These are phyloP conservation scores for Ditylenchus dipsaci DNA, from an alignment of 1,140 invertebrate genomes.

Conservation along the genomic window DNA sequence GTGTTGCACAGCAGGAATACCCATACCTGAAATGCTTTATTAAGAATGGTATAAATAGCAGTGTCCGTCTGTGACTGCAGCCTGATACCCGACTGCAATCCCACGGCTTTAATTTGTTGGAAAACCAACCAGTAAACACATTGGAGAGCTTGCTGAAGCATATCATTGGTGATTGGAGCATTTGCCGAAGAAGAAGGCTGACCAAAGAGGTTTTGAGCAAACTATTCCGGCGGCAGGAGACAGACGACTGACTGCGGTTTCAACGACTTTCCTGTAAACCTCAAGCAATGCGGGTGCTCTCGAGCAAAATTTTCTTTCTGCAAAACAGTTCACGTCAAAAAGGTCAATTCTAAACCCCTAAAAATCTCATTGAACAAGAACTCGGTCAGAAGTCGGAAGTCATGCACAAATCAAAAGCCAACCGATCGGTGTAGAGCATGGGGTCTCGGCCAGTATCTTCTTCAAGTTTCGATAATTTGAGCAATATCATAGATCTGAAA, in stretches of 20 bases:
- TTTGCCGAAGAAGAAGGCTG: not conserved
- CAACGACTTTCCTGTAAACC: not conserved
- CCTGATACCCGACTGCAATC: too few species aligned
- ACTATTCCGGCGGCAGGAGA: not conserved
- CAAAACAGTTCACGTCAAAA: not conserved
- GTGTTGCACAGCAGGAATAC: too few species aligned
- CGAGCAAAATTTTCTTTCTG: constrained; percentile 2
- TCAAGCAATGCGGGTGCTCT: not conserved
- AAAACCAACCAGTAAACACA: too few species aligned
- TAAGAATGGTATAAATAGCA: not conserved
- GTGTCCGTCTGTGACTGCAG: too few species aligned
- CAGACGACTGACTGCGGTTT: not conserved
- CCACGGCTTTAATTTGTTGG: too few species aligned
- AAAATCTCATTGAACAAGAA: not conserved
- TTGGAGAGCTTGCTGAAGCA: not conserved
- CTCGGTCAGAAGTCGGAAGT: constrained; percentile 1
- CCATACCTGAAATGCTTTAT: not conserved
- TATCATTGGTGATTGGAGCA: not conserved
- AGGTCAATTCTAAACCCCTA: not conserved
- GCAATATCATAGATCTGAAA: not conserved
- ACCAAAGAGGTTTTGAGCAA: not conserved
- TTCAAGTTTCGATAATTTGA: not conserved
- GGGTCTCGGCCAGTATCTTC: constrained; percentile 8
- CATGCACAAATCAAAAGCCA: not conserved
- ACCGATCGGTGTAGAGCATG: not conserved